Evolutionary conservation across 2,888 invertebrate species (phyloP).

Genomic region (Athalia cordata): DNA sequence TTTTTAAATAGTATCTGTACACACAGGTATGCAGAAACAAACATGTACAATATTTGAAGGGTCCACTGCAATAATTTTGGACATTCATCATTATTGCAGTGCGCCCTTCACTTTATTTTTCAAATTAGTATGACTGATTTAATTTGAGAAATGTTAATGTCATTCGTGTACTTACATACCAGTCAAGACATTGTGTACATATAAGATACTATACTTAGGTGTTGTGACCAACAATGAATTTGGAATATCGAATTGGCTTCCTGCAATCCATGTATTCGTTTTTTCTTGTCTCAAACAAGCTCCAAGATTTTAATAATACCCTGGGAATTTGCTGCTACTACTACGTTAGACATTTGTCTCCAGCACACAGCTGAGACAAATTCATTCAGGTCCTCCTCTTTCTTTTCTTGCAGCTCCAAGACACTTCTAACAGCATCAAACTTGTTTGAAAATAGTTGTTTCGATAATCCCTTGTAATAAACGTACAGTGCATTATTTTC

Average conservation of each 20-base stretch:
- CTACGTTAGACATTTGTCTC: slow-evolving; percentile 88
- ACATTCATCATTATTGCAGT: too few relatives aligned
- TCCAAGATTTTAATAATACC: slow-evolving; percentile 93
- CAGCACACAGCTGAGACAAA: slow-evolving; percentile 98
- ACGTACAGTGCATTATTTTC: slow-evolving; percentile 95
- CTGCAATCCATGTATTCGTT: background rate
- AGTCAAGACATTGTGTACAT: background rate
- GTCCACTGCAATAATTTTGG: too few relatives aligned
- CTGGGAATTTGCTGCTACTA: slow-evolving; percentile 95
- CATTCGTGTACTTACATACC: too few relatives aligned
- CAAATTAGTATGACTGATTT: too few relatives aligned
- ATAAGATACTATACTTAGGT: slow-evolving; percentile 8
- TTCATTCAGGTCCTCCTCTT: slow-evolving; percentile 91
- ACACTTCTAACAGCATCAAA: slow-evolving; percentile 90
- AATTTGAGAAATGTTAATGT: too few relatives aligned
- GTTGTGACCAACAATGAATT: slow-evolving; percentile 4
- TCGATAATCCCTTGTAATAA: slow-evolving; percentile 92
- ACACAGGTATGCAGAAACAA: too few relatives aligned
- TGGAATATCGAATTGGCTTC: background rate
- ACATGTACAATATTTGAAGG: too few relatives aligned
- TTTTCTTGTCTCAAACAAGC: slow-evolving; percentile 76
- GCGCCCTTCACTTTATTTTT: too few relatives aligned
- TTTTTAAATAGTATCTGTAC: too few relatives aligned
- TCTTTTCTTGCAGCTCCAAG: slow-evolving; percentile 81
- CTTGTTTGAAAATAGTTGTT: slow-evolving; percentile 89